Evolutionary conservation across 2,113 vertebrate species (phyloP), one percentile per base, ranked within the genome.

Genomic region (Pteronura brasiliensis): DNA sequence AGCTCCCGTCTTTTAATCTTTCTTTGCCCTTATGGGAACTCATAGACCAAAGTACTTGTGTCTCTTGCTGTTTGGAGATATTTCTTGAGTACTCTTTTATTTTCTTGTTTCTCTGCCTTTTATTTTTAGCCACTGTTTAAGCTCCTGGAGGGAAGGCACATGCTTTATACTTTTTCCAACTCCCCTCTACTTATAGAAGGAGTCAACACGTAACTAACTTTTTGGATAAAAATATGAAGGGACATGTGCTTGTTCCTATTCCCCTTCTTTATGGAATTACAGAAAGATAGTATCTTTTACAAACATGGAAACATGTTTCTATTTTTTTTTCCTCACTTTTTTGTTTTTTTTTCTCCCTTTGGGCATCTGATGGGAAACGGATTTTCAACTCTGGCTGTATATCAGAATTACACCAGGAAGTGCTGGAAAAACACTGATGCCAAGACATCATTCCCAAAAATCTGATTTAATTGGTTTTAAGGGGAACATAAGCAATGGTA

Each of bases 271-370:
- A 57, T 85, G 55, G 52, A 92, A 96, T 89, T 72, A 17, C 34
- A 85, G 72, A 96, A 96, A 94, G 31, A 21, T 6, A 44, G 13
- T 85, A 55, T 57, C 31, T 92, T 88, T 72, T 80, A 97, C 17
- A 94, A 79, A 92, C 31, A 65, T n/a, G 23, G 21, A 10, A 59
- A 34, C n/a, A 47, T 71, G 72, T 29, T 47, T 44, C 14, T 13
- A 76, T 63, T 91, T 71, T 88, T 88, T 52, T 69, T 44, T 39
- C 61, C 61, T 86, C 34, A 34, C 1, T 21, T 76, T 83, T 47
- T 18, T n/a, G 6, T 21, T 31, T 10, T 47, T 47, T 10, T 47
- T 34, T 10, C 27, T 42, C 8, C 67, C 20, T 85, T 44, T 96
- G 55, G 61, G 65, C 15, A 79, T 14, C 12, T 67, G 55, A 88